Conservation (phyloP, 2,797 vertebrate species). For the Girardinus metallicus region DNA sequence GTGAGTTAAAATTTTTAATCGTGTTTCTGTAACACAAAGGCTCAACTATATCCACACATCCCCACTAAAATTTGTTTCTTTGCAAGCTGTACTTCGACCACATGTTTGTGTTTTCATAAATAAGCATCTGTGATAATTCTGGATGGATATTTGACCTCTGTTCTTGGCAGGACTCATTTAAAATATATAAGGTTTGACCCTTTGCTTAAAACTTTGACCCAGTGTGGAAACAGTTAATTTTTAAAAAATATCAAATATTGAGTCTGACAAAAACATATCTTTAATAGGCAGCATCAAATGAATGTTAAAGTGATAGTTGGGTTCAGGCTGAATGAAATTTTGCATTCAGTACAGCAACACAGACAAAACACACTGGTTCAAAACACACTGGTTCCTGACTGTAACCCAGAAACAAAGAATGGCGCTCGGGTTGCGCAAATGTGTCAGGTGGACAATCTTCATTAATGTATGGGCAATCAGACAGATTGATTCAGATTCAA, state of each 20-base stretch:
- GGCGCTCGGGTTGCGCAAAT: background rate
- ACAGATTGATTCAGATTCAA: slow-evolving; percentile 67
- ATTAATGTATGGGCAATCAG: slow-evolving; percentile 66
- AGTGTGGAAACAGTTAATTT: background rate
- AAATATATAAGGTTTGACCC: background rate
- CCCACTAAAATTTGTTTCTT: background rate
- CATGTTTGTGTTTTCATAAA: background rate
- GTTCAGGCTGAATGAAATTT: background rate
- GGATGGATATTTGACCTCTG: background rate
- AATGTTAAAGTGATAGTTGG: background rate
- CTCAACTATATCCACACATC: background rate
- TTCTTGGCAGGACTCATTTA: background rate
- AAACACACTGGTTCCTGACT: background rate
- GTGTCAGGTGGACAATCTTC: slow-evolving; percentile 25
- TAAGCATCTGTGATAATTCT: background rate
- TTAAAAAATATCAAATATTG: background rate
- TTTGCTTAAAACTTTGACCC: background rate
- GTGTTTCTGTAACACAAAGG: background rate
- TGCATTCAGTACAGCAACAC: background rate
- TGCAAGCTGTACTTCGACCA: background rate
- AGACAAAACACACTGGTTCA: background rate
- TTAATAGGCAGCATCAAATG: background rate
- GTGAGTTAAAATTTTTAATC: background rate
- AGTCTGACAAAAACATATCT: background rate
- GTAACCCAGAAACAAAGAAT: background rate